Evolutionary conservation across 2,888 invertebrate genomes (phyloP).

Genomic region (Sphaerophoria rueppellii): DNA sequence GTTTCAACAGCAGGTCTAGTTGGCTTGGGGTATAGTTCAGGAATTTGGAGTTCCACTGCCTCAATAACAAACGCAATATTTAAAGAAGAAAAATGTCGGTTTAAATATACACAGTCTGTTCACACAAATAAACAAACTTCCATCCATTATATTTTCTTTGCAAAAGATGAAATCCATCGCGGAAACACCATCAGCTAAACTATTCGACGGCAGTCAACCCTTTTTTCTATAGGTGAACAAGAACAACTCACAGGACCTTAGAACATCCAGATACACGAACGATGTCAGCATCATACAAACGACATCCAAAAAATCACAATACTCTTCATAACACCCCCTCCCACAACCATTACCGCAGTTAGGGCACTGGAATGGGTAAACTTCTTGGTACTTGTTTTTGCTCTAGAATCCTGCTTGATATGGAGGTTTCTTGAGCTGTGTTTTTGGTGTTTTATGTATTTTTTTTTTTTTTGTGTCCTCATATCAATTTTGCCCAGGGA

Average conservation of each 20-base stretch:
- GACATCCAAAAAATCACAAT: slow-evolving; percentile 70
- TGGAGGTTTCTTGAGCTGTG: slow-evolving; percentile 63
- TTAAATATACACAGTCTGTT: neutral
- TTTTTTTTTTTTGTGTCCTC: slow-evolving; percentile 20
- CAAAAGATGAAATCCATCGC: slow-evolving; percentile 40
- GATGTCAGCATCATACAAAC: slow-evolving; percentile 31
- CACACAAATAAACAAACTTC: slow-evolving; percentile 44
- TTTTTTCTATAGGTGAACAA: slow-evolving; percentile 48
- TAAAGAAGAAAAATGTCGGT: no score
- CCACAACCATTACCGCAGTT: neutral
- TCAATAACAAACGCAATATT: no score
- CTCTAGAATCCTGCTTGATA: slow-evolving; percentile 47
- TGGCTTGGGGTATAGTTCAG: no score
- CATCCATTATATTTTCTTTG: slow-evolving; percentile 31
- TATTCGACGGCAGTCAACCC: slow-evolving; percentile 69
- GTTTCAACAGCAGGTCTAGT: no score
- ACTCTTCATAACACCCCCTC: neutral
- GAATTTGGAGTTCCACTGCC: no score
- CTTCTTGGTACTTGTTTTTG: slow-evolving; percentile 58
- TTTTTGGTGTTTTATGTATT: slow-evolving; percentile 32
- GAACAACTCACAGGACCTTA: slow-evolving; percentile 22
- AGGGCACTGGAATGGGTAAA: slow-evolving; percentile 10
- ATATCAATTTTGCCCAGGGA: slow-evolving; percentile 23
- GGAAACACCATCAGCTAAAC: slow-evolving; percentile 67
- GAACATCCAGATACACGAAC: slow-evolving; percentile 5